Percentiles rank a stretch among this genome's conserved stretches.
Evolutionary conservation across 2,113 vertebrate genomes (phyloP).

Genomic region (Podarcis raffonei): DNA sequence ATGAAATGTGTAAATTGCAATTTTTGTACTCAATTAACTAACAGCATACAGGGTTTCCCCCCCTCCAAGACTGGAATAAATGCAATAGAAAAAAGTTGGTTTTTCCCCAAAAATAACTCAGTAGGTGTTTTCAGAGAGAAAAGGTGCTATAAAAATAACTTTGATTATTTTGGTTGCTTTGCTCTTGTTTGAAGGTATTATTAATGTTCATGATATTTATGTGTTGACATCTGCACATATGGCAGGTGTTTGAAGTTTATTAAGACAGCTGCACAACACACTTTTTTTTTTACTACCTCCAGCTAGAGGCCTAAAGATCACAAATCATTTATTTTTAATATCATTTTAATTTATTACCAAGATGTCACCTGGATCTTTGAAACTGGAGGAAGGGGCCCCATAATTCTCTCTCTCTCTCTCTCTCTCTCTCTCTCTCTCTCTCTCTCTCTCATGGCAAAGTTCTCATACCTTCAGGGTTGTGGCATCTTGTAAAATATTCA

Average conservation of each 20-base stretch:
- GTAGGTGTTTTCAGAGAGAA: neutral
- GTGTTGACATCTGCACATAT: neutral
- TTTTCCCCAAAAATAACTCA: neutral
- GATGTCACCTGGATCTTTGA: neutral
- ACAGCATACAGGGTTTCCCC: neutral
- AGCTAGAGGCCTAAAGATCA: neutral
- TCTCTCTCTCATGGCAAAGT: neutral
- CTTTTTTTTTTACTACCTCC: neutral
- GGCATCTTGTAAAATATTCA: neutral
- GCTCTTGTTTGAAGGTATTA: neutral
- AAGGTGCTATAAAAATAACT: neutral
- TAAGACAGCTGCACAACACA: neutral
- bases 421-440: fast-evolving
- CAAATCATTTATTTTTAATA: constrained; percentile 2
- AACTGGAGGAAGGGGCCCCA: fast-evolving
- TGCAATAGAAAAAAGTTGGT: fast-evolving
- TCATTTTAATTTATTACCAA: neutral
- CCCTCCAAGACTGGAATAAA: neutral
- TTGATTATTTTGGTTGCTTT: neutral
- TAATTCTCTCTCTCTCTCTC: neutral
- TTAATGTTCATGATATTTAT: constrained; percentile 30
- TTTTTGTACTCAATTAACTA: neutral
- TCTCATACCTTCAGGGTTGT: neutral
- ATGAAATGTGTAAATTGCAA: neutral
- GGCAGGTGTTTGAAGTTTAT: constrained; percentile 19